Evolutionary conservation across 2,113 vertebrate genomes (phyloP), one percentile per base, ranked within the genome.

Genomic region (Triplophysa siluroides): DNA sequence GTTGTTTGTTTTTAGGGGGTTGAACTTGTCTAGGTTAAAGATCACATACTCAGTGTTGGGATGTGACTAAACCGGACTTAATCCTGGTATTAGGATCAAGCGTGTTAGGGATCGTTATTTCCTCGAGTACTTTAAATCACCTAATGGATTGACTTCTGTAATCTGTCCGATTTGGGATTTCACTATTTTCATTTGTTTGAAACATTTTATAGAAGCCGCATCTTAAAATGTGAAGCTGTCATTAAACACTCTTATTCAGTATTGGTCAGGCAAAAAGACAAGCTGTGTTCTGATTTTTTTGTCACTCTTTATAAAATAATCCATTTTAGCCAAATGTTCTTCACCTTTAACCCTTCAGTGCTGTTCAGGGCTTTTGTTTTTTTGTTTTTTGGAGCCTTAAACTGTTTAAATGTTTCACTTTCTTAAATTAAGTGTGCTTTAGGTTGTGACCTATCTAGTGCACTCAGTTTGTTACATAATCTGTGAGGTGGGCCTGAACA

Each of bases 101-200:
- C 50, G 24, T 38, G 29, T 66, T 79, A 74, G 13, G 33, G 75
- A 74, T 52, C 21, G 33, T 60, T 65, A 72, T 67, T 64, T 75
- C 65, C 61, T 67, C 67, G 81, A 56, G 43, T 26, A 24, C 56
- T n/a, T 82, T 69, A 43, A 70, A 71, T 71, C 58, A 72, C 66
- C 21, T 80, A 76, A 83, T 77, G 78, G 65, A 65, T 63, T 56
- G 72, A 33, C 16, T 16, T 58, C 8, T 50, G 78, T 76, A 78
- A 84, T 73, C 80, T 54, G 7, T 10, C 45, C 78, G 79, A 75
- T 78, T 64, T 45, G 52, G 24, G 78, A 29, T 79, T 77, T 76
- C 38, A 18, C 72, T 23, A 50, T 29, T 29, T 29, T 29, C 3
- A 29, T 29, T 29, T 81, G 41, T 43, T 43, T 43, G 1, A 11